phyloP scores from a whole-genome alignment of 2,888 invertebrate genomes.

The Pogonocherus hispidulus region DNA sequence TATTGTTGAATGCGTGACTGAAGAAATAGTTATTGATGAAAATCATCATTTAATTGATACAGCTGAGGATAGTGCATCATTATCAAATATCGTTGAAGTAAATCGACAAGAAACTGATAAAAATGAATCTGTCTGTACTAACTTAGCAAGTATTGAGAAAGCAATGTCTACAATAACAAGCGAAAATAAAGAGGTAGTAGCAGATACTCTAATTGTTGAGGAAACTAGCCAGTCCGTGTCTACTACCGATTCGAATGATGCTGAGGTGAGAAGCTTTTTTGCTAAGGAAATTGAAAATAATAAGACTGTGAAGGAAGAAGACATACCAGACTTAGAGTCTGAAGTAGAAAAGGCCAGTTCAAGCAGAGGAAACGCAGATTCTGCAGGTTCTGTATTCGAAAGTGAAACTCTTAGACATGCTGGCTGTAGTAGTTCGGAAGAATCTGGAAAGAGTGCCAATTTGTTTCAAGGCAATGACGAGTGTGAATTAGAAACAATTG shows the following conservation, averaged over 20 bases:
- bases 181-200: slow-evolving; percentile 16
- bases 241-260: slow-evolving; percentile 39
- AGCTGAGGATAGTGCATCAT: slow-evolving; percentile 28
- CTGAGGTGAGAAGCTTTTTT: slow-evolving; percentile 37
- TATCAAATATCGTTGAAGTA: slow-evolving; percentile 9
- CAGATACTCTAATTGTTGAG: slow-evolving; percentile 23
- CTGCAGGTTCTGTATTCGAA: background rate
- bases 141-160: background rate
- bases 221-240: slow-evolving; percentile 37
- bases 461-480: background rate
- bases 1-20: slow-evolving; percentile 57
- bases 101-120: background rate
- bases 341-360: background rate
- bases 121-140: slow-evolving; percentile 2
- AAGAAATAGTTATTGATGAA: slow-evolving; percentile 43
- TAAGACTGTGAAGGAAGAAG: slow-evolving; percentile 41
- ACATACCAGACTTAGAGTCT: slow-evolving; percentile 11
- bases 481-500: background rate
- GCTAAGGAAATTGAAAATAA: slow-evolving; percentile 40
- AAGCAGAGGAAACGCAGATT: slow-evolving; percentile 15
- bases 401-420: background rate
- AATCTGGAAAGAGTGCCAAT: slow-evolving; percentile 20
- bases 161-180: too few species aligned
- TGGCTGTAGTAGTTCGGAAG: slow-evolving; percentile 23
- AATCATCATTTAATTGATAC: slow-evolving; percentile 14